A percentile compares a stretch with the other conserved stretches of the same genome.
Evolutionary conservation across 2,888 invertebrate species (phyloP).

Genomic region (Drosophila anomalata): DNA sequence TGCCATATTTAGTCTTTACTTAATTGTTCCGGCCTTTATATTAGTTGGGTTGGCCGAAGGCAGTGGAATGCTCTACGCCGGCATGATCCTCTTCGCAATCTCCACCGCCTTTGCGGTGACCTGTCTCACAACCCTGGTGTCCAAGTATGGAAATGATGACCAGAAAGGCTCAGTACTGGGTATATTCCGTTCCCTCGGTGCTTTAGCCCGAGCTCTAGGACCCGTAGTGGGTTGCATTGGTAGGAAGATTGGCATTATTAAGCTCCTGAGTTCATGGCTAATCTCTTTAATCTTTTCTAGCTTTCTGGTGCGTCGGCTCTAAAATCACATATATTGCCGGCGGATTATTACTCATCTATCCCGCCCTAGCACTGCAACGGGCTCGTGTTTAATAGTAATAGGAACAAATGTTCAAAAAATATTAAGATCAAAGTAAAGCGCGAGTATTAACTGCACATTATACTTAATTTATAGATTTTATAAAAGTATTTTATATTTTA

Average conservation of each 20-base stretch:
- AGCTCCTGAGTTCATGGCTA: constrained; percentile 35
- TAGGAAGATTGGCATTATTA: constrained; percentile 81
- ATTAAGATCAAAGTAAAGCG: constrained; percentile 36
- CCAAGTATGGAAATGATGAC: constrained; percentile 90
- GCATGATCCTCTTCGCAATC: constrained; percentile 94
- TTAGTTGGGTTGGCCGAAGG: constrained; percentile 90
- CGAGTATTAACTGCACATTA: constrained; percentile 64
- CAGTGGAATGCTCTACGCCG: constrained; percentile 88
- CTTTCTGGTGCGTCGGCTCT: constrained; percentile 96
- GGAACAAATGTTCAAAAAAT: constrained; percentile 31
- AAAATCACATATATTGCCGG: constrained; percentile 92
- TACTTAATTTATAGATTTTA: constrained; percentile 53
- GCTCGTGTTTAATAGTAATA: constrained; percentile 58
- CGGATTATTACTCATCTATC: constrained; percentile 90
- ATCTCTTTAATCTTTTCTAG: constrained; percentile 84
- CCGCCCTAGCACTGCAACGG: constrained; percentile 87
- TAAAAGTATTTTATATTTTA: constrained; percentile 43
- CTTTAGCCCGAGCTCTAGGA: constrained; percentile 95
- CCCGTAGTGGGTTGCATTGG: constrained; percentile 94
- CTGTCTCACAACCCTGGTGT: constrained; percentile 96
- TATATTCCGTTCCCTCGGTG: constrained; percentile 96
- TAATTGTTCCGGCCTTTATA: constrained; percentile 94
- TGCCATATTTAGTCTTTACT: constrained; percentile 90
- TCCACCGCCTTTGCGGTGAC: constrained; percentile 97
- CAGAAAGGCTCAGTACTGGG: constrained; percentile 97